Evolutionary conservation across 2,888 invertebrate species (phyloP).

Genomic region (Punctoribates punctum): DNA sequence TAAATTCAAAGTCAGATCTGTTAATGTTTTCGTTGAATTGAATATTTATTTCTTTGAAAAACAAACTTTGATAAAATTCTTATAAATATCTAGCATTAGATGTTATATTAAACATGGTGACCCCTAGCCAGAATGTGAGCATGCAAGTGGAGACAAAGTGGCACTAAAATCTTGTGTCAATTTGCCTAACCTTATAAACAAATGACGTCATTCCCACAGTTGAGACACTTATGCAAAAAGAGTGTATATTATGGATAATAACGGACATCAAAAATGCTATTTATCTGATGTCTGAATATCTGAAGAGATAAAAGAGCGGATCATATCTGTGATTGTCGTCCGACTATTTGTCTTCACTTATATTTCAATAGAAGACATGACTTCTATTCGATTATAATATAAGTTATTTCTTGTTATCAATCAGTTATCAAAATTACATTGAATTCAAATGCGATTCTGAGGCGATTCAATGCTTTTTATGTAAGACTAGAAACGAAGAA

Average conservation of each 20-base stretch:
- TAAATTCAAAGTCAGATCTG: no score
- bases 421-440: neutral
- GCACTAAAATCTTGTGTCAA: constrained; percentile 4
- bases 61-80: no score
- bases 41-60: no score
- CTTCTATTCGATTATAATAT: no score
- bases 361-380: neutral
- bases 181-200: constrained; percentile 34
- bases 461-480: neutral
- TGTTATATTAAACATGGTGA: no score
- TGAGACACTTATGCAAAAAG: neutral
- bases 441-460: constrained; percentile 6
- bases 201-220: constrained; percentile 4
- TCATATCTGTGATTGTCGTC: constrained; percentile 21
- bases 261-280: neutral
- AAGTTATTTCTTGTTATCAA: neutral
- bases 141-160: neutral
- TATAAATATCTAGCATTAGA: no score
- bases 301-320: neutral
- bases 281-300: neutral
- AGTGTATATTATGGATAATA: neutral
- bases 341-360: neutral
- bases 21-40: no score
- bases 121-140: neutral
- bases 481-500: neutral